Conservation (phyloP, 53 echinoderm and acorn worm species). For the Echinarachnius parma region DNA sequence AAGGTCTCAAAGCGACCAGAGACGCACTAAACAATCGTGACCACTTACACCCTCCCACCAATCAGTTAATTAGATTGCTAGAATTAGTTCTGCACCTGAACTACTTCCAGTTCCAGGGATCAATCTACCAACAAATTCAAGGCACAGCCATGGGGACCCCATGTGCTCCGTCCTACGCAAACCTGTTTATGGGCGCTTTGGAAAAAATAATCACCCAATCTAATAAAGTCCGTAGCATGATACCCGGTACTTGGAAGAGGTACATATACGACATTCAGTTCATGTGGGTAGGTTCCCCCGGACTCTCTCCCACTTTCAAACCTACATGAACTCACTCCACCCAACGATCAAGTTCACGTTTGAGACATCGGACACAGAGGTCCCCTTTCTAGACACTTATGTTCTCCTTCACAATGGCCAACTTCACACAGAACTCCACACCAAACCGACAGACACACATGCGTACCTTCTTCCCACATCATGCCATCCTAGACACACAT, state of each 20-base stretch:
- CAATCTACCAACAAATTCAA: neutral
- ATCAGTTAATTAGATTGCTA: constrained; percentile 2
- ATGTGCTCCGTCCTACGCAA: neutral
- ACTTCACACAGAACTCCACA: constrained; percentile 19
- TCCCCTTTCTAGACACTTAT: constrained; percentile 9
- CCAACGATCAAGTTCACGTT: constrained; percentile 31
- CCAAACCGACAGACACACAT: constrained; percentile 42
- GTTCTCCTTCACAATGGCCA: neutral
- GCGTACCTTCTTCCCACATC: constrained; percentile 32
- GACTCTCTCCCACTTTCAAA: neutral
- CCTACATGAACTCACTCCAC: neutral
- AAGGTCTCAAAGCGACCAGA: neutral
- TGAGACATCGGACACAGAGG: constrained; percentile 4
- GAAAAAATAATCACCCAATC: neutral
- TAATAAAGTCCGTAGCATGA: neutral
- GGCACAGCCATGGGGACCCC: constrained; percentile 18
- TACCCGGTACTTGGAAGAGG: neutral
- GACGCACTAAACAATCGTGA: neutral
- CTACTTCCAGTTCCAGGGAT: neutral
- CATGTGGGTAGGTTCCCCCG: constrained; percentile 19
- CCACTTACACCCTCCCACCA: neutral
- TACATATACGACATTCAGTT: constrained; percentile 21
- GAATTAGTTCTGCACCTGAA: constrained; percentile 3
- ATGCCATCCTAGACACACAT: constrained; percentile 40
- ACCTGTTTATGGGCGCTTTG: neutral